These are phyloP conservation scores for Conus betulinus DNA, from an alignment of 1,140 invertebrate species.

Conservation along the genomic window DNA sequence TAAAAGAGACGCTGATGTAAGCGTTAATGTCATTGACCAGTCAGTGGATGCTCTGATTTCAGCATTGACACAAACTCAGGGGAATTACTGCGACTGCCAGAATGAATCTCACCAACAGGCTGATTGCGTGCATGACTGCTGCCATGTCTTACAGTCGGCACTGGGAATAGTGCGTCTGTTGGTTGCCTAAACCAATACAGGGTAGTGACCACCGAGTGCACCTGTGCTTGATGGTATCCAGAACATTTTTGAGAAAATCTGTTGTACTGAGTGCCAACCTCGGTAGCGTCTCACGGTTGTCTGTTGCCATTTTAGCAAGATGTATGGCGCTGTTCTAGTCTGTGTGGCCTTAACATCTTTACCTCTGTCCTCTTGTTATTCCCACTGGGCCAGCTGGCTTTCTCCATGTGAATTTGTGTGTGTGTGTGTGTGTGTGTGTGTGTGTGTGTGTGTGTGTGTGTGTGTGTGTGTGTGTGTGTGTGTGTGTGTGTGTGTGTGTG, in stretches of 20 bases:
- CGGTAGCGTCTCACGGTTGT: background rate
- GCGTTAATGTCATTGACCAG: background rate
- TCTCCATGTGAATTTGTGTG: background rate
- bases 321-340: constrained; percentile 21
- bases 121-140: background rate
- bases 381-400: background rate
- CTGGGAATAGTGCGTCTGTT: background rate
- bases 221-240: background rate
- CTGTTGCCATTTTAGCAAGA: background rate
- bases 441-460: too few species aligned
- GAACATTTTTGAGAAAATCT: background rate
- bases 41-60: constrained; percentile 31
- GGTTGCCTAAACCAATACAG: background rate
- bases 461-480: too few species aligned
- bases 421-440: background rate
- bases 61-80: constrained; percentile 61
- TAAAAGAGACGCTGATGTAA: background rate
- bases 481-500: too few species aligned
- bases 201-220: background rate
- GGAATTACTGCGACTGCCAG: constrained; percentile 55
- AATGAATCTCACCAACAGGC: constrained; percentile 29
- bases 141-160: background rate
- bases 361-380: background rate
- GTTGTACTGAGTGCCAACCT: background rate
- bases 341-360: constrained; percentile 17